Base-by-base conservation (phyloP, 2,113 vertebrate species). In the Anser brachyrhynchus region DNA sequence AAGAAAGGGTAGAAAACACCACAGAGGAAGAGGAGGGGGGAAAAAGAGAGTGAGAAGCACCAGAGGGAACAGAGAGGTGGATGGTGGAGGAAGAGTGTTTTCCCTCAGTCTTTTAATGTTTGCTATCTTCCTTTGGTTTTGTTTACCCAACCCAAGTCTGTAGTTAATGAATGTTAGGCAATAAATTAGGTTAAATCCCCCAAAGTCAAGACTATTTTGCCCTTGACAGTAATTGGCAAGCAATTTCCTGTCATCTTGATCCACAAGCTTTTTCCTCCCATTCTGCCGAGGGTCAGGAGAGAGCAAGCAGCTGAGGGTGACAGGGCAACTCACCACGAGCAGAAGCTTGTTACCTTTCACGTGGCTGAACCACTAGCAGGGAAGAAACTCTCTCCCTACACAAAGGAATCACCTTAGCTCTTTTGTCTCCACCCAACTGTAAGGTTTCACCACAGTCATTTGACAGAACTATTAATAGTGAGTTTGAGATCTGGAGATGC, bases 111-210 rank as follows among this genome's bases (percentile, higher is more conserved):
- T 52, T 52, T 52, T 25, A 58, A 20, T 1, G 0, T 33, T 33
- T 29, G 5, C 10, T 73, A 35, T 13, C 64, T 44, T 11, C 31
- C 26, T 69, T 37, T 44, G 31, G 21, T 51, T 54, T 4, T 39
- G 28, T 22, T 80, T 76, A 52, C 4, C 11, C 0, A 0, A 52
- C 35, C 35, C 0, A 0, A 58, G 31, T 9, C n/a, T 17, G 21
- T 15, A 66, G 55, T 39, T 39, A 29, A 25, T 29, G 35, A 28
- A 25, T 8, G 26, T 29, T 41, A 41, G 15, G 15, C 5, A 83
- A 57, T 13, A 70, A 78, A 31, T 49, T n/a, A 62, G 13, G 6
- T 74, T 37, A 69, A 25, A 43, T 51, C 43, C 43, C 10, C 22
- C 10, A 4, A 79, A 89, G 13, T 0, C 10, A 2, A 11, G 31